These are phyloP conservation scores for Oreochromis niloticus DNA, from an alignment of 2,113 vertebrate genomes.

Conservation along the genomic window DNA sequence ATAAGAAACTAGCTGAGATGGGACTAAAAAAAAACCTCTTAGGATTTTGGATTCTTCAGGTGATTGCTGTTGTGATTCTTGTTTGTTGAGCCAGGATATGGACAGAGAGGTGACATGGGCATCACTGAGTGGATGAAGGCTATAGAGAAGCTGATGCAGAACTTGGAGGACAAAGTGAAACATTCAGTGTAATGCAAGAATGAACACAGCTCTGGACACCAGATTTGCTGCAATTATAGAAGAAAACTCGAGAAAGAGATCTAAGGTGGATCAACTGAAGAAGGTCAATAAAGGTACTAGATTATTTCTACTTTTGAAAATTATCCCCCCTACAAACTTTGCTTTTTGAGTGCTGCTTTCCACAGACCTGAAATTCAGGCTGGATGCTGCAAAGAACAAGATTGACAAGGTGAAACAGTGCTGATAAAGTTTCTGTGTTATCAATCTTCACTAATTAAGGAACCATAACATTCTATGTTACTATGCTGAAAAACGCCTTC, in stretches of 20 bases:
- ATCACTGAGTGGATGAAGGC: background rate
- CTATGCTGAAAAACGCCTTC: too few species aligned
- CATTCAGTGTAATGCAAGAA: background rate
- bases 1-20: background rate
- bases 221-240: background rate
- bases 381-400: too few species aligned
- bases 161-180: background rate
- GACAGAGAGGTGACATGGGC: fast-evolving
- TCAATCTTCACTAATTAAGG: too few species aligned
- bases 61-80: background rate
- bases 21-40: fast-evolving
- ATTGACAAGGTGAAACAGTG: too few species aligned
- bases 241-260: background rate
- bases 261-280: too few species aligned
- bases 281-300: too few species aligned
- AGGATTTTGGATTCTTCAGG: background rate
- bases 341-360: too few species aligned
- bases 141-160: background rate
- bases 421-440: too few species aligned
- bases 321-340: too few species aligned
- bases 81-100: background rate
- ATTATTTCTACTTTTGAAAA: too few species aligned
- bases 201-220: fast-evolving
- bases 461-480: too few species aligned
- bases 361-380: too few species aligned